These are phyloP conservation scores for Ictalurus punctatus DNA, from an alignment of 2,113 vertebrate species.

Conservation along the genomic window DNA sequence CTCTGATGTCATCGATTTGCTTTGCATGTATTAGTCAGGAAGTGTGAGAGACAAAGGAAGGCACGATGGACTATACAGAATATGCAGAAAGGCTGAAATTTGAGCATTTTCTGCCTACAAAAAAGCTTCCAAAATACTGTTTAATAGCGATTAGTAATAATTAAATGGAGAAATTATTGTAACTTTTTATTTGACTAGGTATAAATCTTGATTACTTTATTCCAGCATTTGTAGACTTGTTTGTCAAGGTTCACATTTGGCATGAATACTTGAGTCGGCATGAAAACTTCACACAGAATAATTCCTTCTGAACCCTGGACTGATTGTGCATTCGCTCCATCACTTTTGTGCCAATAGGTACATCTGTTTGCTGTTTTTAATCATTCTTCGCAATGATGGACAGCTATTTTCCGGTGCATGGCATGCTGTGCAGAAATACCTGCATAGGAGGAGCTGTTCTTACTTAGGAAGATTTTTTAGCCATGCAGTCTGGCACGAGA, in stretches of 20 bases:
- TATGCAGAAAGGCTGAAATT: constrained; percentile 37
- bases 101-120: constrained; percentile 24
- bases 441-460: neutral
- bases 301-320: neutral
- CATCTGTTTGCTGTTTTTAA: neutral
- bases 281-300: neutral
- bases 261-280: neutral
- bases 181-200: neutral
- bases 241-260: neutral
- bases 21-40: constrained; percentile 6
- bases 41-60: neutral
- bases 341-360: neutral
- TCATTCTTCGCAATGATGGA: neutral
- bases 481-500: neutral
- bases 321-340: neutral
- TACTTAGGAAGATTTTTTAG: neutral
- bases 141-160: neutral
- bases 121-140: neutral
- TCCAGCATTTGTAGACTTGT: neutral
- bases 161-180: neutral
- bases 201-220: neutral
- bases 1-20: constrained; percentile 26
- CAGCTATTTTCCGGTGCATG: neutral
- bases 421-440: neutral
- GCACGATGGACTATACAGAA: neutral